Evolutionary conservation across 2,888 invertebrate species (phyloP).

Genomic region (Doris montereyensis): DNA sequence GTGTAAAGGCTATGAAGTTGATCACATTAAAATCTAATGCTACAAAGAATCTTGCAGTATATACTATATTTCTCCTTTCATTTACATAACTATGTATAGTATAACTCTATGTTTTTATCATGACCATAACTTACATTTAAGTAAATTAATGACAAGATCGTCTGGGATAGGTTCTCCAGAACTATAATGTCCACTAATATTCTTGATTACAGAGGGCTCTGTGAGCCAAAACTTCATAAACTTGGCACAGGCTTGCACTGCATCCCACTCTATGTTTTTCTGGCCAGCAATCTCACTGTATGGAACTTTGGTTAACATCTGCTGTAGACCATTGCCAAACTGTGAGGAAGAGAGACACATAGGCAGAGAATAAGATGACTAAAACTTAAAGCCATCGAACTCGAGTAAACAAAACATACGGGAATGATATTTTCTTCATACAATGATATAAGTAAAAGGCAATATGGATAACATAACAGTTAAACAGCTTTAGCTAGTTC

Average conservation of each 20-base stretch:
- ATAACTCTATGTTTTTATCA: too few relatives aligned
- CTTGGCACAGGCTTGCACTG: constrained; percentile 86
- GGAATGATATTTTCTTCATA: too few relatives aligned
- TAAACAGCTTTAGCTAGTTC: neutral
- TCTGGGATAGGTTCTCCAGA: constrained; percentile 82
- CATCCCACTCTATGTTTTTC: constrained; percentile 94
- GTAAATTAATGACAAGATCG: constrained; percentile 78
- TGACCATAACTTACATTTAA: constrained; percentile 73
- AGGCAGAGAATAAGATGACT: neutral
- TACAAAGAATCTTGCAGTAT: too few relatives aligned
- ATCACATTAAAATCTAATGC: too few relatives aligned
- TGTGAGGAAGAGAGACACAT: constrained; percentile 64
- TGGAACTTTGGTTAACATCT: constrained; percentile 85
- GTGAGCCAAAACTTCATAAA: constrained; percentile 86
- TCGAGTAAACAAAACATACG: too few relatives aligned
- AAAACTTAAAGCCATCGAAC: too few relatives aligned
- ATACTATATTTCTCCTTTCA: too few relatives aligned
- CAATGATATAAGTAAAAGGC: too few relatives aligned
- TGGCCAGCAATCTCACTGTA: constrained; percentile 89
- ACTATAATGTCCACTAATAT: constrained; percentile 83
- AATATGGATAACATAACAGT: neutral
- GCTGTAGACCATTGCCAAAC: constrained; percentile 90
- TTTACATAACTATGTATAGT: too few relatives aligned
- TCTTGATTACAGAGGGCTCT: constrained; percentile 77
- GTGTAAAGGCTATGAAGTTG: too few relatives aligned